Conservation (phyloP, 2,113 vertebrate species). For the Toxostoma redivivum region DNA sequence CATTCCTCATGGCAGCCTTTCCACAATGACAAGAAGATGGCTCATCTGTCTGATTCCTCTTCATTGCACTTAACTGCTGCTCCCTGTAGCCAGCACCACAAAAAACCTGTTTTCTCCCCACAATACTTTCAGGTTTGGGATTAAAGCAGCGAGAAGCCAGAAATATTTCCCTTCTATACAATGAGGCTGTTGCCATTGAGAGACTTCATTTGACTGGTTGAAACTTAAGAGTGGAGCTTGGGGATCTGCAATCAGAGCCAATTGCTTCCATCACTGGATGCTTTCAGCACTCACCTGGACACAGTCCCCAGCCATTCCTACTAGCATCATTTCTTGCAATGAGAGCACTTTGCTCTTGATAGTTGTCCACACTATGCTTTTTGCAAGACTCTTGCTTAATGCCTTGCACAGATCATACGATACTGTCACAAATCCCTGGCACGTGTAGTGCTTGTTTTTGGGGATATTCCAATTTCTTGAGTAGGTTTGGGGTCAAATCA, state of each 20-base stretch:
- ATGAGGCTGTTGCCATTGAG: neutral
- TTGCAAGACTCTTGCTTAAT: neutral
- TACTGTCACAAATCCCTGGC: neutral
- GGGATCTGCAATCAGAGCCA: neutral
- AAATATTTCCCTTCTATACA: neutral
- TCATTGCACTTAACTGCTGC: neutral
- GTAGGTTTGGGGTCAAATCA: neutral
- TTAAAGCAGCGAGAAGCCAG: neutral
- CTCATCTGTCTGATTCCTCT: neutral
- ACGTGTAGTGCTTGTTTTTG: neutral
- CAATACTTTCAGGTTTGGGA: neutral
- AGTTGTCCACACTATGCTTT: neutral
- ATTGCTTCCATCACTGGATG: neutral
- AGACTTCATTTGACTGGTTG: neutral
- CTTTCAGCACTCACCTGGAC: neutral
- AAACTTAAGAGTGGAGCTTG: neutral
- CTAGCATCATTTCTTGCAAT: neutral
- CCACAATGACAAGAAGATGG: neutral
- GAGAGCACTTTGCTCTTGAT: neutral
- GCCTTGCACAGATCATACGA: rapidly evolving
- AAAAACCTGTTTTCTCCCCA: neutral
- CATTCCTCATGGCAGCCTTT: neutral
- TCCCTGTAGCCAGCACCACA: neutral
- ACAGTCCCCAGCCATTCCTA: neutral
- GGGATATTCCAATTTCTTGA: neutral